Base-by-base conservation (phyloP, 2,113 vertebrate species). In the Arothron firmamentum region DNA sequence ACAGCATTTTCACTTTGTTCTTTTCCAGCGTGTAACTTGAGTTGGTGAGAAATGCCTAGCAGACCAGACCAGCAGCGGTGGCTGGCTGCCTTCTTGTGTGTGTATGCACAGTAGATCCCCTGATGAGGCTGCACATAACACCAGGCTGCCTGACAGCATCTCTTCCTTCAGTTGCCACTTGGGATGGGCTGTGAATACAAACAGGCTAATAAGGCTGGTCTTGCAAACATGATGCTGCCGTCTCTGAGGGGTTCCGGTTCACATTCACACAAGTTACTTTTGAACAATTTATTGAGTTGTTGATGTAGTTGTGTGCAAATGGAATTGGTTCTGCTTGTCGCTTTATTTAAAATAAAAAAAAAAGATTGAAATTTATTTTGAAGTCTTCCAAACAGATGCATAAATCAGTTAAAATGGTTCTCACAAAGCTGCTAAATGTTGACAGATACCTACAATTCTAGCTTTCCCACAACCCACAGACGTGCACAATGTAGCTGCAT, bases 151-250 rank as follows among this genome's bases (percentile, higher is more conserved):
- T 75, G 78, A 80, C 82, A 82, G 75, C 78, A 57, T 69, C 62
- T 67, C 76, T 58, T 4, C 43, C 65, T 80, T 85, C 73, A 80
- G 70, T 63, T 79, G 75, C 80, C 87, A 70, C 81, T 74, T 72
- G 86, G 75, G 84, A 87, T 56, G 53, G 47, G 52, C 74, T 66
- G 74, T 81, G 82, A 83, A 87, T 81, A 78, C 72, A 85, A 85
- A 87, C 80, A 87, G 82, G 80, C 80, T 88, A 81, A 86, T 83
- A 85, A 82, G 67, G 64, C 82, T 52, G 67, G 62, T 73, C 78
- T 76, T 28, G 69, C 75, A 70, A 76, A 82, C 81, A 77, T 59
- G 71, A 84, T 76, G 67, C 67, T 62, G 69, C 74, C 53, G 76
- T 82, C 80, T 83, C 79, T 3, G 28, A 75, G 73, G 82, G 59